Evolutionary conservation across 1,140 invertebrate genomes (phyloP).

Genomic region (Melanaphis sacchari): DNA sequence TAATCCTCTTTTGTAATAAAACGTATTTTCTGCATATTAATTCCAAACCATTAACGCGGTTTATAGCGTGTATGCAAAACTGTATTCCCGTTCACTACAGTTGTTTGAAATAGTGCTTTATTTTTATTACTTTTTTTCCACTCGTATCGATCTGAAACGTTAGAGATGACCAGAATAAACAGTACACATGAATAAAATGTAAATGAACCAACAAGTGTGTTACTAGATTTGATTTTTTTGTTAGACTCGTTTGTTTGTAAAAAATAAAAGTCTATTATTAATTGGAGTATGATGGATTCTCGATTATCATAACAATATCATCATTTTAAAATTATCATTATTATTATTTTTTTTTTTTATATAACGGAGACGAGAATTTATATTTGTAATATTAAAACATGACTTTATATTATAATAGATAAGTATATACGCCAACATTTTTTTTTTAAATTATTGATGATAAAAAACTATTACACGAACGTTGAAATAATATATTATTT

Average conservation of each 20-base stretch:
- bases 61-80: slow-evolving; percentile 35
- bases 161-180: slow-evolving; percentile 9
- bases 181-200: not conserved
- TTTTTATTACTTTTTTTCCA: slow-evolving; percentile 19
- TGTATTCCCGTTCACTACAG: not conserved
- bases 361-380: not conserved
- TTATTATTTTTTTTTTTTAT: not conserved
- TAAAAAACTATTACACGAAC: not conserved
- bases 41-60: slow-evolving; percentile 57
- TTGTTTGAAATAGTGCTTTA: not conserved
- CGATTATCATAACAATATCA: not conserved
- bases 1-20: slow-evolving; percentile 56
- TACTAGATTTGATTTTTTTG: not conserved
- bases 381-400: not conserved
- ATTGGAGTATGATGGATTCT: not conserved
- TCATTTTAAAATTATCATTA: not conserved
- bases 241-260: not conserved
- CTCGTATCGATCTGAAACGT: not conserved
- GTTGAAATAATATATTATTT: not conserved
- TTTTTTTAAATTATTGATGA: not conserved
- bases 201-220: slow-evolving; percentile 7
- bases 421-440: not conserved
- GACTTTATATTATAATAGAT: not conserved
- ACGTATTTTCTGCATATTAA: slow-evolving; percentile 57
- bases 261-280: not conserved